Conservation (phyloP, 1,140 invertebrate genomes). For the Spodoptera frugiperda region DNA sequence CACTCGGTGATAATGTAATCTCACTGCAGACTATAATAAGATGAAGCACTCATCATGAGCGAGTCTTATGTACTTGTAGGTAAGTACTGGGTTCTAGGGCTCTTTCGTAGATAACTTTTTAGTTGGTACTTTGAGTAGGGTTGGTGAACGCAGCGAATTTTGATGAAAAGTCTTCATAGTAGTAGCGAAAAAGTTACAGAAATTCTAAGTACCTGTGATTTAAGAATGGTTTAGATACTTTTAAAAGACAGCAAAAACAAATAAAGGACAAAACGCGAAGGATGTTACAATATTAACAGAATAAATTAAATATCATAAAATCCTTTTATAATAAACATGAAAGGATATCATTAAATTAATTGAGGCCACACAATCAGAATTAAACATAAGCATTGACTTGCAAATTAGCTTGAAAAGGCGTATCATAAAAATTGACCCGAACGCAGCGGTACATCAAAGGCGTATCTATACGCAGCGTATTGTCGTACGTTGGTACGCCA, state of each 20-base stretch:
- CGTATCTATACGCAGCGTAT: slow-evolving; percentile 5
- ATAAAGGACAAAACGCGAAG: too few species aligned
- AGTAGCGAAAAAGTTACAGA: too few species aligned
- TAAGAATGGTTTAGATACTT: too few species aligned
- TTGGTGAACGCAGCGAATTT: too few species aligned
- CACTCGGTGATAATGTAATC: slow-evolving; percentile 32
- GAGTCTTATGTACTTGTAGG: slow-evolving; percentile 26
- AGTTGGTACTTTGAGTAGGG: not conserved
- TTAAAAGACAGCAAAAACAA: too few species aligned
- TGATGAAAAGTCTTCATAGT: too few species aligned
- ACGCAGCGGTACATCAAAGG: not conserved
- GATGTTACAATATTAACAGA: too few species aligned
- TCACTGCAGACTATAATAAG: slow-evolving; percentile 35
- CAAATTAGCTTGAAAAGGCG: not conserved
- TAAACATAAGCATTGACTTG: not conserved
- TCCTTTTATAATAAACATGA: too few species aligned
- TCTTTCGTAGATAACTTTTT: not conserved
- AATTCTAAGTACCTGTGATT: too few species aligned
- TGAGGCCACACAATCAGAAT: too few species aligned
- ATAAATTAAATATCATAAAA: not conserved
- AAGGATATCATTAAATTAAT: too few species aligned
- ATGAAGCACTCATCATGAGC: slow-evolving; percentile 37
- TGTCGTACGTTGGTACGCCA: not conserved
- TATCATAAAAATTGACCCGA: slow-evolving; percentile 4
- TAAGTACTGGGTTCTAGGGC: not conserved